Evolutionary conservation across 2,113 vertebrate genomes (phyloP).

Genomic region (Sphyrna mokarran): DNA sequence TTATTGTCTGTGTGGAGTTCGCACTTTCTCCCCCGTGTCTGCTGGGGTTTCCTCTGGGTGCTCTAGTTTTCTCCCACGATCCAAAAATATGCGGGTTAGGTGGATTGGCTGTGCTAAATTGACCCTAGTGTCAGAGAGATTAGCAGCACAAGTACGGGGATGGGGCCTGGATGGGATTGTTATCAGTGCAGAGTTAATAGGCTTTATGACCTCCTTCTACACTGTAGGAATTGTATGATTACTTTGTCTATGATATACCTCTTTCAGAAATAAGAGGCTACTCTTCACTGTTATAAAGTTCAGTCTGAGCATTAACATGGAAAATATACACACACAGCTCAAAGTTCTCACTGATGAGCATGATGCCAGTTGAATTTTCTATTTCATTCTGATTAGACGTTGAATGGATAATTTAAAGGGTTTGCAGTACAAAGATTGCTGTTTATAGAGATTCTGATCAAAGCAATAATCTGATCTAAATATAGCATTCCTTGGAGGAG

Average conservation of each 20-base stretch:
- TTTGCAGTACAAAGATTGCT: background rate
- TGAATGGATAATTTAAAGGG: background rate
- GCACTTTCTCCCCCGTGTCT: too few species aligned
- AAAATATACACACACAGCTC: background rate
- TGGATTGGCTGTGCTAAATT: too few species aligned
- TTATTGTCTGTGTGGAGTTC: too few species aligned
- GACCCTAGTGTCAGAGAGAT: too few species aligned
- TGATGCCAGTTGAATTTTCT: background rate
- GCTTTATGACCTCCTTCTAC: too few species aligned
- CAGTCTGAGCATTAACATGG: background rate
- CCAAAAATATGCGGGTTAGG: too few species aligned
- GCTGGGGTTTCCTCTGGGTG: too few species aligned
- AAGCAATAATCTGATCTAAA: background rate
- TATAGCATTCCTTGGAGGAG: background rate
- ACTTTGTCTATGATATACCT: background rate
- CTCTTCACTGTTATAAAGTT: background rate
- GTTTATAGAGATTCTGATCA: constrained; percentile 13
- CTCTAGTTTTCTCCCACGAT: too few species aligned
- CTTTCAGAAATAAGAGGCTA: background rate
- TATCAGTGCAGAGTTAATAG: too few species aligned
- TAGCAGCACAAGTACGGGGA: too few species aligned
- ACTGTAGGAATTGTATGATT: too few species aligned
- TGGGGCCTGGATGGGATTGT: too few species aligned
- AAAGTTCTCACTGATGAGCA: background rate
- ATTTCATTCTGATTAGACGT: background rate